Conservation (phyloP, 2,113 vertebrate species). For the Mustela nigripes region DNA sequence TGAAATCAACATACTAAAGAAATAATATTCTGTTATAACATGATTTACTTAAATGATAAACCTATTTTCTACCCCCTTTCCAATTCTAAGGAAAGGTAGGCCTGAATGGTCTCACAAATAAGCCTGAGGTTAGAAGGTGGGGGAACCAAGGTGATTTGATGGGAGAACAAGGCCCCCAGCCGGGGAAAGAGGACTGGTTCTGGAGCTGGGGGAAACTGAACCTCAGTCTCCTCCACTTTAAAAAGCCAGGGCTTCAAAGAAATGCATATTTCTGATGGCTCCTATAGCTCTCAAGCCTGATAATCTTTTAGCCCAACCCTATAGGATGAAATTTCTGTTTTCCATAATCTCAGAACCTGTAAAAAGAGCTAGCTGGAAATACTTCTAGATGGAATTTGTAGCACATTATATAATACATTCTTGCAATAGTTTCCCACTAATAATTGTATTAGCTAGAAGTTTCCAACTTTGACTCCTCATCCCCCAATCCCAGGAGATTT, state of each 20-base stretch:
- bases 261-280: not conserved
- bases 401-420: not conserved
- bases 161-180: not conserved
- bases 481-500: not conserved
- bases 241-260: not conserved
- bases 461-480: not conserved
- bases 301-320: not conserved
- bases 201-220: not conserved
- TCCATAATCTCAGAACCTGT: constrained; percentile 29
- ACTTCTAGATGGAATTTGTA: not conserved
- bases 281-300: not conserved
- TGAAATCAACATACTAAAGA: not conserved
- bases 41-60: not conserved
- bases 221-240: not conserved
- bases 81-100: not conserved
- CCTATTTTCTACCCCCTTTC: not conserved
- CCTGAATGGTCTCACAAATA: not conserved
- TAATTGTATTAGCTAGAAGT: not conserved
- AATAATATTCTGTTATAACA: not conserved
- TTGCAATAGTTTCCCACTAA: not conserved
- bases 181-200: not conserved
- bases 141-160: not conserved
- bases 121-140: not conserved
- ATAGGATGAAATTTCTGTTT: not conserved
- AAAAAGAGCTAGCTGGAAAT: not conserved